Conservation (phyloP, 1,140 invertebrate genomes). For the Paraescarpia echinospica region DNA sequence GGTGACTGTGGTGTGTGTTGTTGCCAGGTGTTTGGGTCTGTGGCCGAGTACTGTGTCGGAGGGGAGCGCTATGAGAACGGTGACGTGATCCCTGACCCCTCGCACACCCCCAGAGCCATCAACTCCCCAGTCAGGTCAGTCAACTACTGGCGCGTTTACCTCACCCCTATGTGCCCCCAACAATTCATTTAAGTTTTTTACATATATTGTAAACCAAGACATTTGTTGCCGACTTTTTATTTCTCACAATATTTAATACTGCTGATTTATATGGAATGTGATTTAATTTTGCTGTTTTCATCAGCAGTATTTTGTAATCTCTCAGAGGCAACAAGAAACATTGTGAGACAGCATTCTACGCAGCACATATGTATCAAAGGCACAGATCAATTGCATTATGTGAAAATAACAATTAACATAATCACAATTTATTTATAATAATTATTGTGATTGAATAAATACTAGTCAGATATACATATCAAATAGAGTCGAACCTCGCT, state of each 20-base stretch:
- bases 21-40: conserved; percentile 11
- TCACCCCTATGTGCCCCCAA: neutral
- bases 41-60: conserved; percentile 3
- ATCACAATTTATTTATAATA: too few species aligned
- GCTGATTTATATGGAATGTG: neutral
- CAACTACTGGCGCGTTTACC: neutral
- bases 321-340: neutral
- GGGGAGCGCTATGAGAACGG: conserved; percentile 16
- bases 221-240: neutral
- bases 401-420: too few species aligned
- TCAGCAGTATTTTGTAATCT: neutral
- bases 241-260: neutral
- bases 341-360: neutral
- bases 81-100: neutral
- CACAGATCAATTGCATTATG: too few species aligned
- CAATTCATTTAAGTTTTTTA: neutral
- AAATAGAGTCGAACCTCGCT: too few species aligned
- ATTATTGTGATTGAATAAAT: too few species aligned
- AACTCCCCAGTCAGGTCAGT: neutral
- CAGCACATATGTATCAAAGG: neutral
- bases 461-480: too few species aligned
- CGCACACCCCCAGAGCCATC: neutral
- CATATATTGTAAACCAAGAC: neutral
- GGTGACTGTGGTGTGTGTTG: neutral
- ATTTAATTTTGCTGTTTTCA: neutral